Evolutionary conservation across 2,888 invertebrate species (phyloP).

Genomic region (Panorpa germanica): DNA sequence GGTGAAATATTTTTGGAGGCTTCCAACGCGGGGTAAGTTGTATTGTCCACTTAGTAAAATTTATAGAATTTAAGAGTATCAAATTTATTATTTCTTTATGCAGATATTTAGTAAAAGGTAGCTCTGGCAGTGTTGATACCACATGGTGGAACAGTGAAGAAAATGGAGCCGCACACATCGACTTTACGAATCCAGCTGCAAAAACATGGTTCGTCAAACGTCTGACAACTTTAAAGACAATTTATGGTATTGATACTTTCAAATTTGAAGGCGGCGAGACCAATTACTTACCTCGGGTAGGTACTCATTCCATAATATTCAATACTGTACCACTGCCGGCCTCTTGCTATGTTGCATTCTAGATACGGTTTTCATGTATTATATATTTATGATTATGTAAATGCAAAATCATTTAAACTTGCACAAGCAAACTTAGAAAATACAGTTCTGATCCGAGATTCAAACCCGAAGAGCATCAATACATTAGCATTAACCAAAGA

Average conservation of each 20-base stretch:
- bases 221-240: slow-evolving; percentile 22
- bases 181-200: slow-evolving; percentile 37
- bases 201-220: slow-evolving; percentile 25
- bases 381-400: background rate
- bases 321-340: too few relatives aligned
- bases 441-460: too few relatives aligned
- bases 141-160: slow-evolving; percentile 18
- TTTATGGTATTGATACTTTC: slow-evolving; percentile 45
- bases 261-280: slow-evolving; percentile 73
- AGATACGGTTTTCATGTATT: too few relatives aligned
- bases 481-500: too few relatives aligned
- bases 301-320: slow-evolving; percentile 2
- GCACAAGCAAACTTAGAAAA: too few relatives aligned
- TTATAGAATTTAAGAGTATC: too few relatives aligned
- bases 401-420: too few relatives aligned
- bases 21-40: slow-evolving; percentile 28
- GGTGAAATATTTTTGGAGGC: slow-evolving; percentile 32
- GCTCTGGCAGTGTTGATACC: slow-evolving; percentile 17
- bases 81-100: background rate
- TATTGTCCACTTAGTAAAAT: too few relatives aligned
- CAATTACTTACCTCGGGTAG: slow-evolving; percentile 38
- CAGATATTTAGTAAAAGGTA: slow-evolving; percentile 18
- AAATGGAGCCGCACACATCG: slow-evolving; percentile 27
- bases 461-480: too few relatives aligned
- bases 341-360: too few relatives aligned